phyloP scores from a whole-genome alignment of 1,140 invertebrate genomes.

The Monomorium pharaonis region DNA sequence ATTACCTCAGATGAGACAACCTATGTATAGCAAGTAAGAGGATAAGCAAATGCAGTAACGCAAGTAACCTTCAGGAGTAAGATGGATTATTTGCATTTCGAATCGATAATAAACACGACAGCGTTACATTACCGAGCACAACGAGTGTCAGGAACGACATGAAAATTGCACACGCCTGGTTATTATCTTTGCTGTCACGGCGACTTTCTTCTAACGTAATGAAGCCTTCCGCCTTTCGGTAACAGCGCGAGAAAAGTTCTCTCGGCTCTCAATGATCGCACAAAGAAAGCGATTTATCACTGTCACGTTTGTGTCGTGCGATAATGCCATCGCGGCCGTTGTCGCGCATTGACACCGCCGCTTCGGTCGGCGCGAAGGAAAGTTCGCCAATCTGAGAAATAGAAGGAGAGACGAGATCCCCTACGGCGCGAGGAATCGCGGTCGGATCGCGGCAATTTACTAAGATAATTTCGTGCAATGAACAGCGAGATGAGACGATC shows the following conservation, averaged over 20 bases:
- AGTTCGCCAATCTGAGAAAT: slow-evolving; percentile 29
- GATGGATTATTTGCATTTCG: slow-evolving; percentile 38
- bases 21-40: neutral
- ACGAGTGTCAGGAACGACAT: neutral
- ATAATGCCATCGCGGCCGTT: slow-evolving; percentile 39
- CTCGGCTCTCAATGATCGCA: neutral
- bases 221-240: slow-evolving; percentile 35
- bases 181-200: neutral
- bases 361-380: neutral
- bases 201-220: slow-evolving; percentile 42
- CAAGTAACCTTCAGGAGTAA: neutral
- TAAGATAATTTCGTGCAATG: slow-evolving; percentile 29
- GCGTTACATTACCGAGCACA: neutral
- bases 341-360: slow-evolving; percentile 1
- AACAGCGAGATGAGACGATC: slow-evolving; percentile 44
- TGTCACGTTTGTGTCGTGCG: slow-evolving; percentile 31
- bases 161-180: slow-evolving; percentile 19
- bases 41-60: neutral
- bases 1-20: neutral
- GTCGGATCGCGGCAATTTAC: slow-evolving; percentile 47
- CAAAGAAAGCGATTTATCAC: slow-evolving; percentile 48
- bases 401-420: slow-evolving; percentile 30
- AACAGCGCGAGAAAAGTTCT: slow-evolving; percentile 8
- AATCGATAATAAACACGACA: slow-evolving; percentile 18
- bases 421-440: neutral